A percentile compares a stretch with the other conserved stretches of the same genome.
These are phyloP conservation scores for Danio rerio DNA, from an alignment of 2,113 vertebrate genomes.

Conservation along the genomic window GRCz12tu NC_133200.1:32567001-32567500, in stretches of 20 bases:
- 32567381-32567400: slow-evolving; percentile 21
- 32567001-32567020: slow-evolving; percentile 46
- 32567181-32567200: neutral
- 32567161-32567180: slow-evolving; percentile 60
- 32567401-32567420: slow-evolving; percentile 2
- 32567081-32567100: slow-evolving; percentile 83
- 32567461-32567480: slow-evolving; percentile 63
- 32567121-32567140: slow-evolving; percentile 55
- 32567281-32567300: slow-evolving; percentile 12
- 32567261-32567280: neutral
- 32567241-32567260: neutral
- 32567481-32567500: slow-evolving; percentile 67
- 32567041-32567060: slow-evolving; percentile 85
- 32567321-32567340: neutral
- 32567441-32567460: slow-evolving; percentile 43
- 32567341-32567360: slow-evolving; percentile 12
- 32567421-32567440: slow-evolving; percentile 18
- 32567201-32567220: neutral
- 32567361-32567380: slow-evolving; percentile 2
- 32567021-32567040: slow-evolving; percentile 74
- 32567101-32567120: slow-evolving; percentile 63
- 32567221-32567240: slow-evolving; percentile 2
- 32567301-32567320: slow-evolving; percentile 2
- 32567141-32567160: slow-evolving; percentile 61
- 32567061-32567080: slow-evolving; percentile 88